These are phyloP conservation scores for Urophycis tenuis DNA, from an alignment of 2,797 vertebrate genomes.

Conservation along the genomic window DNA sequence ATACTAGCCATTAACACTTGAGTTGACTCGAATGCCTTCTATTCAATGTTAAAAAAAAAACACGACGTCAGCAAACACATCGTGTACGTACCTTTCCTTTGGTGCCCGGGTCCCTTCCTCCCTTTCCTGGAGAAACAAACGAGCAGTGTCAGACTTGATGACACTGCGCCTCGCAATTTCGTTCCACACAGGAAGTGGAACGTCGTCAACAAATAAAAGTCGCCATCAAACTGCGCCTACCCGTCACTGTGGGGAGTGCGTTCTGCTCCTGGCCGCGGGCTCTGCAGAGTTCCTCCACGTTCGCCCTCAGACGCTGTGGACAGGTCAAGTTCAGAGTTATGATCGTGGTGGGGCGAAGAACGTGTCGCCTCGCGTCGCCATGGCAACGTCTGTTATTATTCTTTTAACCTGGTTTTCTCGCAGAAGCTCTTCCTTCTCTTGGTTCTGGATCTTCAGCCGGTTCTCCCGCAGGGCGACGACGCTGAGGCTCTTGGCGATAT, in stretches of 20 bases:
- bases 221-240: neutral
- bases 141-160: neutral
- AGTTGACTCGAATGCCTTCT: neutral
- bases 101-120: constrained; percentile 22
- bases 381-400: neutral
- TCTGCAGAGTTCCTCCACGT: constrained; percentile 39
- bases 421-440: constrained; percentile 65
- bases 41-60: neutral
- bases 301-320: constrained; percentile 39
- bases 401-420: constrained; percentile 66
- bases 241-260: constrained; percentile 9
- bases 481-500: constrained; percentile 18
- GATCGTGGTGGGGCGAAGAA: neutral
- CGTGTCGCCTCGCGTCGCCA: no score
- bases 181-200: neutral
- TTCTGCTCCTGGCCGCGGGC: constrained; percentile 12
- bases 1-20: no score
- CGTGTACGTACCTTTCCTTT: constrained; percentile 47
- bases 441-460: neutral
- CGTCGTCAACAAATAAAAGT: neutral
- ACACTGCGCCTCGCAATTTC: neutral
- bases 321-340: neutral
- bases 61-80: neutral
- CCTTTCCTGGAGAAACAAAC: constrained; percentile 16
- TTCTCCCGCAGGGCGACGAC: neutral